Conservation (phyloP, 2,888 invertebrate species). For the Ophion ellenae region DNA sequence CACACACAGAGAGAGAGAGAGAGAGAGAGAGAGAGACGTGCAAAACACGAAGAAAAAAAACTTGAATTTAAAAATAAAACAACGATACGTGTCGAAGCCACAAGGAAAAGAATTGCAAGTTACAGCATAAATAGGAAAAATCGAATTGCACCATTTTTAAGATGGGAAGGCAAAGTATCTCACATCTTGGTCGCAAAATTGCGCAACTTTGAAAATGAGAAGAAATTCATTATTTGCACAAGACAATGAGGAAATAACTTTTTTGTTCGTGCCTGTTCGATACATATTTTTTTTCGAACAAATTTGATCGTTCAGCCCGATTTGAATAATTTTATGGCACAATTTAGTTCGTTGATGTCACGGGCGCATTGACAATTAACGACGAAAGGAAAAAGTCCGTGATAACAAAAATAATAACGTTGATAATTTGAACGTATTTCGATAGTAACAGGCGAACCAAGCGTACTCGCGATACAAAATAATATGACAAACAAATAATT, state of each 20-base stretch:
- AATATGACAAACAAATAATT: no score
- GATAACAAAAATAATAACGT: neutral
- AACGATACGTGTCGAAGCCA: slow-evolving; percentile 13
- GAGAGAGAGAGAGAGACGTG: neutral
- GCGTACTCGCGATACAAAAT: neutral
- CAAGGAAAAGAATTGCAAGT: neutral
- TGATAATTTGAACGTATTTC: neutral
- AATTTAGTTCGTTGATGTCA: neutral
- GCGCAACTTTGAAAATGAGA: neutral
- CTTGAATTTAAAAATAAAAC: slow-evolving; percentile 7
- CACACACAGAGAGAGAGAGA: slow-evolving; percentile 12
- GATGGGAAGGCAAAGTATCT: neutral
- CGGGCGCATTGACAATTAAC: neutral
- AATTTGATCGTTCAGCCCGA: neutral
- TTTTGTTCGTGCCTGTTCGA: neutral
- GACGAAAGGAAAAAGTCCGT: neutral
- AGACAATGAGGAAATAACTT: neutral
- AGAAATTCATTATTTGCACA: neutral
- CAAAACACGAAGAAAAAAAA: slow-evolving; percentile 17
- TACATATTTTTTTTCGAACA: neutral
- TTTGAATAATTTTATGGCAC: neutral
- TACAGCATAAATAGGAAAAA: neutral
- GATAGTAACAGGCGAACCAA: neutral
- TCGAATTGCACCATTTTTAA: slow-evolving; percentile 34
- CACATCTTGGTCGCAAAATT: neutral